phyloP scores from a whole-genome alignment of 2,797 vertebrate genomes.

The Centroberyx gerrardi region DNA sequence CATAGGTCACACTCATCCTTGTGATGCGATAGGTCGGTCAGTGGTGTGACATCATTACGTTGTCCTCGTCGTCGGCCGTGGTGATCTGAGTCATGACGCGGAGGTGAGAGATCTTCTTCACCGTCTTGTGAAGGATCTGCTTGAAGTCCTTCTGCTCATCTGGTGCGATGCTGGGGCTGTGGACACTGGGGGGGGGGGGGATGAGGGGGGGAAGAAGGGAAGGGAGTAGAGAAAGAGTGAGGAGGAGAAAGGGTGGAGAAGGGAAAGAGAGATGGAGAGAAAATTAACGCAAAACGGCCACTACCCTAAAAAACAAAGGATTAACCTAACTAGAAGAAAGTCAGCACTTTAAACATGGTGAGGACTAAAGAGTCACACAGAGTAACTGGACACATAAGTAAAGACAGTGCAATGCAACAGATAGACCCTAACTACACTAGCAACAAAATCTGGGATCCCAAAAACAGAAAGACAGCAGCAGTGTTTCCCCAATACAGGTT shows the following conservation, averaged over 20 bases:
- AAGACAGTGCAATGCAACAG: neutral
- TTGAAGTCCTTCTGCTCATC: constrained; percentile 72
- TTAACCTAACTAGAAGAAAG: no score
- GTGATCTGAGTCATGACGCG: constrained; percentile 74
- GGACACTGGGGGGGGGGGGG: neutral
- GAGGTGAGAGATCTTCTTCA: constrained; percentile 82
- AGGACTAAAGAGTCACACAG: no score
- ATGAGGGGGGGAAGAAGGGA: neutral
- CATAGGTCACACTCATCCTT: neutral
- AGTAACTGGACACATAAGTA: neutral
- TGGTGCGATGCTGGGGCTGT: constrained; percentile 32
- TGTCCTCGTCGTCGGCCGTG: constrained; percentile 67
- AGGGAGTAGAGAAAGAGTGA: neutral
- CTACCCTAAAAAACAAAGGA: no score
- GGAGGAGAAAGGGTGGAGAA: neutral
- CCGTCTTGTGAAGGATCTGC: constrained; percentile 80
- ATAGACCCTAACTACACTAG: no score
- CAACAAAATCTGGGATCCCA: no score
- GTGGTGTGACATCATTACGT: constrained; percentile 79
- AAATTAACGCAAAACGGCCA: neutral
- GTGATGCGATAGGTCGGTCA: constrained; percentile 56
- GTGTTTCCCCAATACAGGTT: no score
- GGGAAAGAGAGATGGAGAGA: no score
- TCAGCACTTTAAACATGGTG: no score
- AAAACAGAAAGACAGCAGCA: no score